Percentiles rank a stretch among this genome's conserved stretches.
These are phyloP conservation scores for Mionectes macconnelli DNA, from an alignment of 2,113 vertebrate species.

Conservation along the genomic window DNA sequence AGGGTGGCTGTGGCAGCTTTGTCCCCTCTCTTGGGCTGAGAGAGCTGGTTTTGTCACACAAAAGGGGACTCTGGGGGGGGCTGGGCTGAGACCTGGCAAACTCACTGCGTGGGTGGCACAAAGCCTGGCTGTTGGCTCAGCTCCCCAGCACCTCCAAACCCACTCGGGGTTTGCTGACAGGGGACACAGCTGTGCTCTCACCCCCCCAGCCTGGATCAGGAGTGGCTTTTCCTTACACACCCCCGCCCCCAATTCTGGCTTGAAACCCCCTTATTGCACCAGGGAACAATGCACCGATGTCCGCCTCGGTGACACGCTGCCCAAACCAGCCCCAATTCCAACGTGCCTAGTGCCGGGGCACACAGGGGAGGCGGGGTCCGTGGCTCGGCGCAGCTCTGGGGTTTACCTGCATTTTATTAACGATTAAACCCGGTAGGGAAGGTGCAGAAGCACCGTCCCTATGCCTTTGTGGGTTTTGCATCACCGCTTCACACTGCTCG, in stretches of 20 bases:
- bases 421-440: neutral
- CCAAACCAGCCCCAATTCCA: neutral
- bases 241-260: neutral
- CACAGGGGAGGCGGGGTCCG: neutral
- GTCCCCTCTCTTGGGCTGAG: neutral
- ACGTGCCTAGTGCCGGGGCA: fast-evolving
- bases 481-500: fast-evolving
- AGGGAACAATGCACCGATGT: fast-evolving
- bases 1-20: neutral
- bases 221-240: neutral
- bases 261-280: neutral
- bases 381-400: neutral
- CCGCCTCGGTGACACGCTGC: fast-evolving
- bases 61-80: neutral
- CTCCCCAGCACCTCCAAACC: neutral
- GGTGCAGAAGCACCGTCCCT: neutral
- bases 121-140: neutral
- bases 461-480: fast-evolving
- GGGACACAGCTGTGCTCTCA: fast-evolving
- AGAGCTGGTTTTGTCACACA: neutral
- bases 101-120: fast-evolving
- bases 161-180: neutral
- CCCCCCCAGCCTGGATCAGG: fast-evolving
- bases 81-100: neutral
- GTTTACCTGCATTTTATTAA: neutral